These are phyloP conservation scores for Blomia tropicalis DNA, from an alignment of 2,888 invertebrate genomes.

Conservation along the genomic window DNA sequence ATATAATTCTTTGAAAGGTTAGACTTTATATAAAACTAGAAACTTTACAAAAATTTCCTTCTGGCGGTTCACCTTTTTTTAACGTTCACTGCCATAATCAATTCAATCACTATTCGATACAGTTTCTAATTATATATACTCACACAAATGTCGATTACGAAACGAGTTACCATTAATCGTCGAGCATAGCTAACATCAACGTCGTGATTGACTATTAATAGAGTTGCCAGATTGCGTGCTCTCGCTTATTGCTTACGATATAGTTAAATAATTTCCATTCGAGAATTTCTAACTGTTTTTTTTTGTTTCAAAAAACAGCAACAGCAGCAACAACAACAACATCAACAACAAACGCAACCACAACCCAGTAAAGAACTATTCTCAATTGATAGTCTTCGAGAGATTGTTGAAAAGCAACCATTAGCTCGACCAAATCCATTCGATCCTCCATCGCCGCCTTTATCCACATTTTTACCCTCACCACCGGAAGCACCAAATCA, in stretches of 20 bases:
- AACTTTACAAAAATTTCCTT: too few relatives aligned
- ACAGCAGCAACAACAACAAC: background rate
- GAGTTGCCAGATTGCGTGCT: background rate
- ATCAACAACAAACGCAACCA: background rate
- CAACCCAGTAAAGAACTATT: background rate
- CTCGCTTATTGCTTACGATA: background rate
- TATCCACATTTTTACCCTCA: constrained; percentile 13
- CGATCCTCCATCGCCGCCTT: constrained; percentile 19
- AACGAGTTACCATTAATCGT: too few relatives aligned
- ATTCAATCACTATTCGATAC: constrained; percentile 1
- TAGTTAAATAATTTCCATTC: too few relatives aligned
- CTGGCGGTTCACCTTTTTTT: too few relatives aligned
- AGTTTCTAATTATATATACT: constrained; percentile 13
- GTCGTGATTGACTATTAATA: constrained; percentile 11
- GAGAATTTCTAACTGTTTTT: background rate
- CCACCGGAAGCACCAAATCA: background rate
- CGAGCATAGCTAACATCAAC: background rate
- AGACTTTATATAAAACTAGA: too few relatives aligned
- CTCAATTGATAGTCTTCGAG: constrained; percentile 1
- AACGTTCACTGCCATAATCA: too few relatives aligned
- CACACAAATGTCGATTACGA: too few relatives aligned
- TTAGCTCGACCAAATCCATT: constrained; percentile 16
- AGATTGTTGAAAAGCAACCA: constrained; percentile 14
- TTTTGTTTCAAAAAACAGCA: background rate
- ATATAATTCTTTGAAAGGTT: too few relatives aligned